Percentiles rank a stretch among this genome's conserved stretches.
phyloP scores from a whole-genome alignment of 2,888 invertebrate genomes.

The Ditylenchus weischeri region DNA sequence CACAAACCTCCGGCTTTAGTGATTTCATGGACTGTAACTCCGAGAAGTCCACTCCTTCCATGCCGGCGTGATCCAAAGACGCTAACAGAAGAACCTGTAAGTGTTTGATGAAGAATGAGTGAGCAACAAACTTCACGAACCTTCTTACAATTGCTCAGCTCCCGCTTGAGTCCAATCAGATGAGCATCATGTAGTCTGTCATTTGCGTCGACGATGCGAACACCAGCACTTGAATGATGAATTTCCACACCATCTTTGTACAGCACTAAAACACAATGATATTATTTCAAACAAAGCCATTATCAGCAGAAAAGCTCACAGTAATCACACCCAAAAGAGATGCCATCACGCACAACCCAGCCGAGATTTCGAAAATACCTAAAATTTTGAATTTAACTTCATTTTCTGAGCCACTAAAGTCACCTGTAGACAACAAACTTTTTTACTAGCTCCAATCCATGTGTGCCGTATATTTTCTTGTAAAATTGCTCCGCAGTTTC shows the following conservation, averaged over 20 bases:
- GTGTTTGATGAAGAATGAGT: too few relatives aligned
- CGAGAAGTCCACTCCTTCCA: too few relatives aligned
- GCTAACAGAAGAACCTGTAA: too few relatives aligned
- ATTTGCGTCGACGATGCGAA: slow-evolving; percentile 11
- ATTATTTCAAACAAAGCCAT: background rate
- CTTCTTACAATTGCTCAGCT: slow-evolving; percentile 24
- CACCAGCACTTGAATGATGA: slow-evolving; percentile 22
- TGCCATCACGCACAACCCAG: slow-evolving; percentile 24
- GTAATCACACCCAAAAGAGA: slow-evolving; percentile 22
- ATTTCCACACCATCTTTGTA: slow-evolving; percentile 22
- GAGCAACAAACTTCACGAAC: background rate
- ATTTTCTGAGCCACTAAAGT: background rate
- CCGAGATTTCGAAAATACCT: slow-evolving; percentile 21
- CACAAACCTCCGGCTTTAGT: too few relatives aligned
- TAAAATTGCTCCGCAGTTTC: slow-evolving; percentile 12
- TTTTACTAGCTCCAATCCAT: slow-evolving; percentile 4
- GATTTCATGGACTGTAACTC: too few relatives aligned
- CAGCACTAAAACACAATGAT: slow-evolving; percentile 14
- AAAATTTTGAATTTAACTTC: background rate
- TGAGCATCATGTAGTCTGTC: slow-evolving; percentile 8
- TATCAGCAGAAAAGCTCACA: slow-evolving; percentile 15
- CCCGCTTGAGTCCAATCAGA: slow-evolving; percentile 15
- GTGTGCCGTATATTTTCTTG: slow-evolving; percentile 2
- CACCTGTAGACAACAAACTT: slow-evolving; percentile 22
- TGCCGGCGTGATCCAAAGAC: too few relatives aligned